Evolutionary conservation across 2,888 invertebrate species (phyloP), one percentile per base, ranked within the genome.

Genomic region (Noctuana brunneofusca): DNA sequence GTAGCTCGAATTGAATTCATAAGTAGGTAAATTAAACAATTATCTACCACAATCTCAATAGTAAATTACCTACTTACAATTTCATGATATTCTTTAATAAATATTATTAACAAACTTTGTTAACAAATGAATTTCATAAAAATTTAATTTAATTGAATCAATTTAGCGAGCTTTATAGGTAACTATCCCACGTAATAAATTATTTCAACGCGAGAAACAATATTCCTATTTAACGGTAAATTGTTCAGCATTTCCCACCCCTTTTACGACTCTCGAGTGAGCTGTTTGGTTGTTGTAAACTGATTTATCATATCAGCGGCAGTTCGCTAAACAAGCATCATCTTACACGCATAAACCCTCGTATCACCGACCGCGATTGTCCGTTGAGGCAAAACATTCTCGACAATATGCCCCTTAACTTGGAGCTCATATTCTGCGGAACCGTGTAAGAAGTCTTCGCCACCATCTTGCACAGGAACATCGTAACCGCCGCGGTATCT

Each of bases 341-440:
- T 90, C 89, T 89, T 89, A 89, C 89, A 89, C 85, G 83, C 88
- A 87, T 89, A 89, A 89, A 89, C 87, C 88, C 81, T 77, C 80
- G 75, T 86, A 88, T 86, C 86, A 77, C 79, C 68, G 75, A 74
- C 79, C 80, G 70, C 79, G 77, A 77, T 74, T 76, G 76, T 76
- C 69, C 68, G 66, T 63, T 66, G 69, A 43, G 41, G 74, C 87
- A 84, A 80, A 79, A 83, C 84, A 88, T 83, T 87, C 73, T 81
- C 82, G 75, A 88, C 89, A 83, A 84, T 89, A 84, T 83, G 76
- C 74, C 73, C 80, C 79, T 77, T 78, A 83, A 80, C 81, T 81
- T 87, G 78, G 71, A 83, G 84, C 83, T 80, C 82, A 88, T 84
- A 87, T 87, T 89, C 81, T 84, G 73, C 71, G 80, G 83, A 77